Conservation (phyloP, 2,797 vertebrate genomes). For the Pseudotriccus pelzelni region DNA sequence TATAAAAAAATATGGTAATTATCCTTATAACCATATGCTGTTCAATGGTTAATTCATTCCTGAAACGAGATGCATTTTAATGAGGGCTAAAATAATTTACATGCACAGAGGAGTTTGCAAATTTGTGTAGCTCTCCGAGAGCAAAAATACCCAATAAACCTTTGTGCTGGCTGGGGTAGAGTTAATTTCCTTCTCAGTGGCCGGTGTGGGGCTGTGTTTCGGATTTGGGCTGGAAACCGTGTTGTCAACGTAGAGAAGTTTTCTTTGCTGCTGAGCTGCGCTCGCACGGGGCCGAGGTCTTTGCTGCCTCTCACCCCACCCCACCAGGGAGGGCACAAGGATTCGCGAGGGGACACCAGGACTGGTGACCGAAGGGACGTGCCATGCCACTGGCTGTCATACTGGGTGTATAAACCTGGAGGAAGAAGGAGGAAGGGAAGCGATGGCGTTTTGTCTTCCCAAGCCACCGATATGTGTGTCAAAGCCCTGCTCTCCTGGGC, state of each 20-base stretch:
- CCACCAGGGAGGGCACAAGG: not conserved
- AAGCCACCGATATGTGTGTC: fast-evolving
- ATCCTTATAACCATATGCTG: not conserved
- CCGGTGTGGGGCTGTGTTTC: not conserved
- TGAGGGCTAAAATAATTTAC: not conserved
- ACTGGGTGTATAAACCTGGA: fast-evolving
- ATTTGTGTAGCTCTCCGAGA: not conserved
- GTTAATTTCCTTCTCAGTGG: not conserved
- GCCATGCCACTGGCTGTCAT: fast-evolving
- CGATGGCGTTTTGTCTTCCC: fast-evolving
- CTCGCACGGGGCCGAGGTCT: not conserved
- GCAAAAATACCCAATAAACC: not conserved
- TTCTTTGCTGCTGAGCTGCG: not conserved
- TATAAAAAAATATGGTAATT: not conserved
- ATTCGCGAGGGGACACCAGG: not conserved
- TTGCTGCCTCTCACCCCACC: not conserved
- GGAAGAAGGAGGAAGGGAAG: not conserved
- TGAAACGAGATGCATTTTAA: not conserved
- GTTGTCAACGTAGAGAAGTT: fast-evolving
- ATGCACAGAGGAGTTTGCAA: not conserved
- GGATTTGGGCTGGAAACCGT: not conserved
- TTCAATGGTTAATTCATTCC: not conserved
- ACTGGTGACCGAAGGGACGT: not conserved
- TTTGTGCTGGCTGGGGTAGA: not conserved
- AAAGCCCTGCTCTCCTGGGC: not conserved